phyloP scores from a whole-genome alignment of 2,888 invertebrate genomes.

The Luperina nickerlii region DNA sequence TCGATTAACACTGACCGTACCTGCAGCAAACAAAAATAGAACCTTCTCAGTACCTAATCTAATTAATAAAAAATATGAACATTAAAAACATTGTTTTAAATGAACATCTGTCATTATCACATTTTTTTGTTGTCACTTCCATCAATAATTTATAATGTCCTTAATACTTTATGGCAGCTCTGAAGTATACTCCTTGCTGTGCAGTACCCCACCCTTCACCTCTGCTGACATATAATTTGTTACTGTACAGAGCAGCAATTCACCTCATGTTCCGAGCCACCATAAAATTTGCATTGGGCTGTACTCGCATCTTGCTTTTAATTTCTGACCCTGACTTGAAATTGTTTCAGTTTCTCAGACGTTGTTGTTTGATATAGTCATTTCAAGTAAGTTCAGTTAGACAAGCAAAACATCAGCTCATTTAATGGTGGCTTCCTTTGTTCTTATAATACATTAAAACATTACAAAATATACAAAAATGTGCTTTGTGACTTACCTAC shows the following conservation, averaged over 20 bases:
- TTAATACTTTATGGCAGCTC: not conserved
- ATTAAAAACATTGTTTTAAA: not conserved
- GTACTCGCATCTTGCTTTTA: not conserved
- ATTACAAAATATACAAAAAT: not conserved
- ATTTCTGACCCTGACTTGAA: not conserved
- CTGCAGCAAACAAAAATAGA: conserved; percentile 1
- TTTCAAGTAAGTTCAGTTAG: not conserved
- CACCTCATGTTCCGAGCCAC: not conserved
- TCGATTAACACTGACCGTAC: too few relatives aligned
- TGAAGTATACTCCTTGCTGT: not conserved
- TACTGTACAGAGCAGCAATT: not conserved
- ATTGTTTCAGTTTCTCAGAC: not conserved
- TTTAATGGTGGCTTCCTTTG: not conserved
- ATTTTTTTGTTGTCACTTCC: not conserved
- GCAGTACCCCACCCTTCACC: not conserved
- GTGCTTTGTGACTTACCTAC: not conserved
- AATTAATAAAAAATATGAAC: not conserved
- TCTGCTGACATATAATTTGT: not conserved
- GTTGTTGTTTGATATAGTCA: not conserved
- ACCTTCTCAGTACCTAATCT: not conserved
- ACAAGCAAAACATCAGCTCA: not conserved
- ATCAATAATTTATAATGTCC: not conserved
- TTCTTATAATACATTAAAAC: not conserved
- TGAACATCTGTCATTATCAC: not conserved
- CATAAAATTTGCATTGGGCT: not conserved